These are phyloP conservation scores for Platichthys flesus DNA, from an alignment of 2,113 vertebrate genomes.

Conservation along the genomic window DNA sequence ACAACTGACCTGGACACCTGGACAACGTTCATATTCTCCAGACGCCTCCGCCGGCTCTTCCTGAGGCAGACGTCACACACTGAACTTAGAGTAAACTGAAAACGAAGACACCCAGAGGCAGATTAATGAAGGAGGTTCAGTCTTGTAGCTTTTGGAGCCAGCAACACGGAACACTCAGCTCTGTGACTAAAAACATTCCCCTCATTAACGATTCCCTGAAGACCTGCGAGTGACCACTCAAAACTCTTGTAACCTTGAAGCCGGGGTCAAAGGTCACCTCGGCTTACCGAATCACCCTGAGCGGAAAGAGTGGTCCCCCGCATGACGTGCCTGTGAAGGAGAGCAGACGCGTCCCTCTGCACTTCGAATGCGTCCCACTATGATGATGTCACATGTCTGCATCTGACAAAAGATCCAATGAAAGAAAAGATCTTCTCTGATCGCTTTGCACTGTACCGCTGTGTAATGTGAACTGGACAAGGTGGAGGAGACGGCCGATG, in stretches of 20 bases:
- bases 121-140: constrained; percentile 36
- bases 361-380: constrained; percentile 7
- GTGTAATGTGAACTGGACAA: constrained; percentile 56
- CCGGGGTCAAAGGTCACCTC: constrained; percentile 40
- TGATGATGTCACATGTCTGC: constrained; percentile 51
- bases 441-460: constrained; percentile 66
- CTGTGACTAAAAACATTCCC: constrained; percentile 25
- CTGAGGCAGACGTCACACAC: background rate
- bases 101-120: constrained; percentile 4
- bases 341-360: constrained; percentile 27
- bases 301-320: constrained; percentile 30
- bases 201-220: constrained; percentile 28
- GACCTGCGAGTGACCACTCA: constrained; percentile 20
- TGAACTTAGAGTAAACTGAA: constrained; percentile 8
- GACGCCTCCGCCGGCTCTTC: background rate
- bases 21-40: constrained; percentile 7
- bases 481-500: constrained; percentile 28
- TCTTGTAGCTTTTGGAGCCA: constrained; percentile 23
- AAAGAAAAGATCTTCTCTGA: constrained; percentile 47
- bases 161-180: constrained; percentile 28
- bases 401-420: constrained; percentile 42
- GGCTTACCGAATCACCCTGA: constrained; percentile 14
- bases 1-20: constrained; percentile 3
- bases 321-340: constrained; percentile 44
- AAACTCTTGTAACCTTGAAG: constrained; percentile 35